phyloP scores from a whole-genome alignment of 2,797 vertebrate species.

The Aeoliscus strigatus region DNA sequence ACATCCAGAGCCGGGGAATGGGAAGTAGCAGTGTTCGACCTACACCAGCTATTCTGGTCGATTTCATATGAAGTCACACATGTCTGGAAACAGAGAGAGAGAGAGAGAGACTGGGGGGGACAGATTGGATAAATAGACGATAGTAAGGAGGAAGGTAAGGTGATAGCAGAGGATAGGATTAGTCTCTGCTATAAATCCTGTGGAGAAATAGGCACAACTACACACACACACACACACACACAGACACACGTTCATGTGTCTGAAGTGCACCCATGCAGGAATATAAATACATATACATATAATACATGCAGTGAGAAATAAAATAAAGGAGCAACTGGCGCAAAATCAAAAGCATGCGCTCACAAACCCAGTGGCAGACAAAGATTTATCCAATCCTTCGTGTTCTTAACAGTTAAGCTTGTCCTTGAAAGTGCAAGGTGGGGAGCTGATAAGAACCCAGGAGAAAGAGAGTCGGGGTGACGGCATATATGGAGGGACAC shows the following conservation, averaged over 20 bases:
- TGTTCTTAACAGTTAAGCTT: conserved; percentile 62
- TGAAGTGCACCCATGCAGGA: conserved; percentile 3
- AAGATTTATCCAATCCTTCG: conserved; percentile 36
- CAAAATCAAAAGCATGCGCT: too few species aligned
- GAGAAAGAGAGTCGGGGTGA: conserved; percentile 33
- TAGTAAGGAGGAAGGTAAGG: conserved; percentile 49
- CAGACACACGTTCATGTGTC: conserved; percentile 9
- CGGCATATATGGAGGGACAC: conserved; percentile 30
- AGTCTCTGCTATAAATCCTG: conserved; percentile 47
- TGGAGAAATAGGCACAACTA: conserved; percentile 29
- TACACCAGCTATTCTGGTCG: too few species aligned
- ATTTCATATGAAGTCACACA: too few species aligned
- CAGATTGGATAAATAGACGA: conserved; percentile 53
- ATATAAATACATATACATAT: not conserved
- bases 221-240: conserved; percentile 11
- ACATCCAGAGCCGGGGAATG: too few species aligned
- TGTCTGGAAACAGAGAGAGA: not conserved
- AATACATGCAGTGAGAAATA: too few species aligned
- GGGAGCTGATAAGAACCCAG: conserved; percentile 66
- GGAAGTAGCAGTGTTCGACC: too few species aligned
- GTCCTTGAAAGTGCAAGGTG: conserved; percentile 77
- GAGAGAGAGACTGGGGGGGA: conserved; percentile 5
- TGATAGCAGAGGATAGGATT: conserved; percentile 63
- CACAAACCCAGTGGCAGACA: conserved; percentile 7
- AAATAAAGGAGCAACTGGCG: too few species aligned